phyloP scores from a whole-genome alignment of 2,888 invertebrate species.

The Pemphredon lugubris region DNA sequence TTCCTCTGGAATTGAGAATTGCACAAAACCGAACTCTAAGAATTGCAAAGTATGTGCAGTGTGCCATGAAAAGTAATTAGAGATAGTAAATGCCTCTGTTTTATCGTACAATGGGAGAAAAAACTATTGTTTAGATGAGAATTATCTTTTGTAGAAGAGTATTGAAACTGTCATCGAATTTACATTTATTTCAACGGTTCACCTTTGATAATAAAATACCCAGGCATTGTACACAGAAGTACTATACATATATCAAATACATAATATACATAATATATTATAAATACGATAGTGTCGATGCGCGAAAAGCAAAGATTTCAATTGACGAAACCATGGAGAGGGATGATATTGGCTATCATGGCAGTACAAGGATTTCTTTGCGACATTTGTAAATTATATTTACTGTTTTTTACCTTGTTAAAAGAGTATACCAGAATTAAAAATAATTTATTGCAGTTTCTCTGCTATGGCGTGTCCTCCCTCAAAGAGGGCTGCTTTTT shows the following conservation, averaged over 20 bases:
- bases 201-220: constrained; percentile 18
- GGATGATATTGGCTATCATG: constrained; percentile 24
- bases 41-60: constrained; percentile 27
- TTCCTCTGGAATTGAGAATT: constrained; percentile 41
- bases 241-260: not conserved
- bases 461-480: constrained; percentile 16
- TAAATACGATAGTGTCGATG: constrained; percentile 19
- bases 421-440: constrained; percentile 35
- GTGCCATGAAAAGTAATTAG: constrained; percentile 44
- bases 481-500: constrained; percentile 35
- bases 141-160: too few relatives aligned
- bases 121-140: constrained; percentile 6
- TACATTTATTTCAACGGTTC: not conserved
- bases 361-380: constrained; percentile 35
- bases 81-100: constrained; percentile 19
- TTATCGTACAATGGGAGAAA: constrained; percentile 22
- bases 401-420: constrained; percentile 47
- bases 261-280: constrained; percentile 19
- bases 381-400: constrained; percentile 40
- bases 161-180: too few relatives aligned
- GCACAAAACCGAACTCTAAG: constrained; percentile 33
- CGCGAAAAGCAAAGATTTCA: constrained; percentile 16
- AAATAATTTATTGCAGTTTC: constrained; percentile 37
- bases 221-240: constrained; percentile 15
- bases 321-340: constrained; percentile 6